Evolutionary conservation across 1,140 invertebrate species (phyloP).

Genomic region (Oscheius sp.): DNA sequence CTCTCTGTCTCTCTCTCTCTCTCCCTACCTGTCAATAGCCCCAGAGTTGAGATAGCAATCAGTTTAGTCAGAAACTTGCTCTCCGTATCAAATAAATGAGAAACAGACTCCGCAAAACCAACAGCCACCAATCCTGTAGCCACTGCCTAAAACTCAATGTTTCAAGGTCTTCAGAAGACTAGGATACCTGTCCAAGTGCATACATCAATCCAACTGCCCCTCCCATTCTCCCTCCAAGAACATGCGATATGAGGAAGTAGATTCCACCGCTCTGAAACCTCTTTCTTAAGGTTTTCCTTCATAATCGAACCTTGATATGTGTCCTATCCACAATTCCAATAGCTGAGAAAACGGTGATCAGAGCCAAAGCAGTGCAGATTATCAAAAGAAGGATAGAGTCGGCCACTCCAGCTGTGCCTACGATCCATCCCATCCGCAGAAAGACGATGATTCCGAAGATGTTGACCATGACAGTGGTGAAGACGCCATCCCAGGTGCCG

Average conservation of each 20-base stretch:
- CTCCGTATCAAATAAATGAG: conserved; percentile 74
- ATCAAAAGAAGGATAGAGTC: conserved; percentile 83
- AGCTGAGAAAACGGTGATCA: conserved; percentile 85
- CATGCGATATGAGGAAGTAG: conserved; percentile 88
- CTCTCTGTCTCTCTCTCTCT: no score
- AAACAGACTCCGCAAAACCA: conserved; percentile 92
- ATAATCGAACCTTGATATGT: conserved; percentile 70
- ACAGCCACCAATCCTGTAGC: conserved; percentile 89
- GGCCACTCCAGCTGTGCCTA: conserved; percentile 85
- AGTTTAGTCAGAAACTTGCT: conserved; percentile 71
- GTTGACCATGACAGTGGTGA: conserved; percentile 88
- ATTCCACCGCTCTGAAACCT: conserved; percentile 78
- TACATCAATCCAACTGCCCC: conserved; percentile 86
- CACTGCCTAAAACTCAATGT: conserved; percentile 72
- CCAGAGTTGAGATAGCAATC: conserved; percentile 77
- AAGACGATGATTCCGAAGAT: conserved; percentile 96
- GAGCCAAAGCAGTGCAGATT: conserved; percentile 79
- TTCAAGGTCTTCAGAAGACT: not conserved
- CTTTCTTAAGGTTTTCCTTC: not conserved
- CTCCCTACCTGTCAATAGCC: conserved; percentile 72
- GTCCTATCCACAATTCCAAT: conserved; percentile 92
- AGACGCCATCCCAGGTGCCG: conserved; percentile 96
- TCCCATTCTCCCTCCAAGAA: conserved; percentile 84
- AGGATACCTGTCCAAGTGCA: conserved; percentile 83
- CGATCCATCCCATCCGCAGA: conserved; percentile 91